phyloP scores from a whole-genome alignment of 1,140 invertebrate genomes.

The Notospermus geniculatus region DNA sequence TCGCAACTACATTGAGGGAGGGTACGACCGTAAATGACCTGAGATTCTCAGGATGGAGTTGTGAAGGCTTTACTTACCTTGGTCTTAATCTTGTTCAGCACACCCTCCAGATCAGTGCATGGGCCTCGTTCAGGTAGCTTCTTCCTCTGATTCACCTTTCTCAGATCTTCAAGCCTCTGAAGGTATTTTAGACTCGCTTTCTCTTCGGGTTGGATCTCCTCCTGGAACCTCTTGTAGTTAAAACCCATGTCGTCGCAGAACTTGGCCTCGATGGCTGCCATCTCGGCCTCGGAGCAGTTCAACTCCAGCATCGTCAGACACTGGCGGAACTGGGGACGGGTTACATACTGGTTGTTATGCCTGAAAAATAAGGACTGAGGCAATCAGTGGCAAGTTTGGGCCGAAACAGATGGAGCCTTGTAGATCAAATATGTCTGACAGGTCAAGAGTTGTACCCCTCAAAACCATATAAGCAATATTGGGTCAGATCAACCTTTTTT shows the following conservation, averaged over 20 bases:
- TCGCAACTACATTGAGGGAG: too few species aligned
- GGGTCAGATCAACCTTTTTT: too few species aligned
- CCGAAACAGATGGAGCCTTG: too few species aligned
- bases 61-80: too few species aligned
- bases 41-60: too few species aligned
- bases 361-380: constrained; percentile 29
- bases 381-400: too few species aligned
- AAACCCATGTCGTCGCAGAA: constrained; percentile 53
- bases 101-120: constrained; percentile 40
- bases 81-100: constrained; percentile 51
- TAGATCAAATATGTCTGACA: too few species aligned
- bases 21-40: too few species aligned
- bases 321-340: constrained; percentile 51
- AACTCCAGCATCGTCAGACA: constrained; percentile 50
- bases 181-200: constrained; percentile 42
- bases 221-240: constrained; percentile 49
- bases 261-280: constrained; percentile 46
- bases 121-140: constrained; percentile 39
- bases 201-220: constrained; percentile 41
- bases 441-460: too few species aligned
- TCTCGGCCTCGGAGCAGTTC: constrained; percentile 40
- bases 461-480: too few species aligned
- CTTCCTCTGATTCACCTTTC: constrained; percentile 37
- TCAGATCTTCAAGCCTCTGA: constrained; percentile 43
- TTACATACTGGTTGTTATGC: constrained; percentile 54